A percentile compares a stretch with the other conserved stretches of the same genome.
Evolutionary conservation across 2,113 vertebrate species (phyloP).

Genomic region (Macroglossus sobrinus): DNA sequence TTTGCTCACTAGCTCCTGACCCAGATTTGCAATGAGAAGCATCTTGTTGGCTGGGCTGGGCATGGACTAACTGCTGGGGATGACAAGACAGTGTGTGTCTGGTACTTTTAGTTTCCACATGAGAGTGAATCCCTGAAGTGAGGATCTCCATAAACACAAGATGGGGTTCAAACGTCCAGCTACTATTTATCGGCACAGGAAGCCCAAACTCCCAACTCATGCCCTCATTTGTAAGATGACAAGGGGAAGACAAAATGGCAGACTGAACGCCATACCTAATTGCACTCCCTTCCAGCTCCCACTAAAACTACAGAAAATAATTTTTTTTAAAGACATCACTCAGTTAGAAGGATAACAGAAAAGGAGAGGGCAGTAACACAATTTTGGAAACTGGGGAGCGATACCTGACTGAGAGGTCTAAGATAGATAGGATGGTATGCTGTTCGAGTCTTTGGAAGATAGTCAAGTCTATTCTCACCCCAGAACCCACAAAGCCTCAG

Average conservation of each 20-base stretch:
- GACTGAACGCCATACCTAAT: background rate
- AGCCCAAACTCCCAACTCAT: background rate
- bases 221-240: background rate
- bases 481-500: background rate
- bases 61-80: background rate
- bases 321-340: background rate
- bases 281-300: background rate
- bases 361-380: background rate
- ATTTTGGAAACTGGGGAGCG: background rate
- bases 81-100: background rate
- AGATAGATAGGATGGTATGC: background rate
- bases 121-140: background rate
- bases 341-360: background rate
- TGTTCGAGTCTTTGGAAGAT: background rate
- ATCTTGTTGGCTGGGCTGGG: background rate
- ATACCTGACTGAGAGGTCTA: background rate
- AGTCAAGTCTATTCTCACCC: background rate
- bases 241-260: background rate
- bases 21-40: background rate
- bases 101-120: background rate
- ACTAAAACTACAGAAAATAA: background rate
- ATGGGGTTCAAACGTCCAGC: accelerated
- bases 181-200: background rate
- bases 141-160: background rate
- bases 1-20: background rate